Conservation (phyloP, 2,113 vertebrate species). For the Colius striatus region DNA sequence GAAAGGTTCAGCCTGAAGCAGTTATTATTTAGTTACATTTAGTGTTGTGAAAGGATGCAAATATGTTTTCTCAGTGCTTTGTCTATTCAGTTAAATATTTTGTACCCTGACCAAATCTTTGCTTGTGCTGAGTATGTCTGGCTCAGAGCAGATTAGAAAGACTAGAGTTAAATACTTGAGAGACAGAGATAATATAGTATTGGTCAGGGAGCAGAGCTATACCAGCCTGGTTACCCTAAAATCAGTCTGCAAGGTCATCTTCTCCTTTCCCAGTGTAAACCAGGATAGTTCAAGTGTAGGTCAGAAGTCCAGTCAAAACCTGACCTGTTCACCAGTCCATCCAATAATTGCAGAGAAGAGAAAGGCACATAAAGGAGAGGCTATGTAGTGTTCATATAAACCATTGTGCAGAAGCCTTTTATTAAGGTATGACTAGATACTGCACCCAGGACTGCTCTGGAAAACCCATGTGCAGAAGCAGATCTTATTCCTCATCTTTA, state of each 20-base stretch:
- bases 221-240: neutral
- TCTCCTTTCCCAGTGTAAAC: neutral
- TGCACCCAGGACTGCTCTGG: neutral
- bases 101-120: neutral
- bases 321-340: neutral
- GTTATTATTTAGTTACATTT: neutral
- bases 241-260: neutral
- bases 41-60: conserved; percentile 28
- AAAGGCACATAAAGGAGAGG: neutral
- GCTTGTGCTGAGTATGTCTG: neutral
- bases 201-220: neutral
- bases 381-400: neutral
- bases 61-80: conserved; percentile 4
- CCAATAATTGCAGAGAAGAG: neutral
- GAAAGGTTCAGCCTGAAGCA: neutral
- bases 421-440: neutral
- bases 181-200: neutral
- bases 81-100: conserved; percentile 13
- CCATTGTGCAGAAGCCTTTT: neutral
- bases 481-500: neutral
- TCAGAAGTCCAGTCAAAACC: neutral
- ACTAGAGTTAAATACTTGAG: neutral
- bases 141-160: neutral
- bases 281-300: neutral
- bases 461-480: neutral